Percentiles rank a stretch among this genome's conserved stretches.
Evolutionary conservation across 2,797 vertebrate species (phyloP).

Genomic region (Rhinoraja longicauda): DNA sequence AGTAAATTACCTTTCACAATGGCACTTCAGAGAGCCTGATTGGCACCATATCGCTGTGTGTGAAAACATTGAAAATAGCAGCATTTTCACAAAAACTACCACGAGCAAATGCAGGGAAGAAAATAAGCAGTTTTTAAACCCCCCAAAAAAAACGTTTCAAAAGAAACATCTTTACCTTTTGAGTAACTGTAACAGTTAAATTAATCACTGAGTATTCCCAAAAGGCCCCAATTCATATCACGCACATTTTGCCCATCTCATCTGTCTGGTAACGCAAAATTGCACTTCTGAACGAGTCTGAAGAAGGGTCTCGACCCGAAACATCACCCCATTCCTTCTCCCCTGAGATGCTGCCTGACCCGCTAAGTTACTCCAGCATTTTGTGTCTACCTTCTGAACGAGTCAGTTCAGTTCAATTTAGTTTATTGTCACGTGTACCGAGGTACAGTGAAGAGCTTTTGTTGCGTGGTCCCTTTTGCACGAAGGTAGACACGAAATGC

Average conservation of each 20-base stretch:
- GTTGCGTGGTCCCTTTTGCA: too few relatives aligned
- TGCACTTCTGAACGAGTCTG: neutral
- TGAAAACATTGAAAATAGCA: constrained; percentile 38
- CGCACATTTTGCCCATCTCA: neutral
- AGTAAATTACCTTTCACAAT: constrained; percentile 34
- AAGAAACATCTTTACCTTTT: constrained; percentile 19
- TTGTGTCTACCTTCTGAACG: neutral
- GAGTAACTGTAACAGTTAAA: constrained; percentile 4
- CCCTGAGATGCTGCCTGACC: too few relatives aligned
- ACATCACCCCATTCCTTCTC: too few relatives aligned
- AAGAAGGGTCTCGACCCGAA: too few relatives aligned
- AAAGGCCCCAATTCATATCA: neutral
- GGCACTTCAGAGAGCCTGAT: constrained; percentile 34
- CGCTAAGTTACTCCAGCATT: too few relatives aligned
- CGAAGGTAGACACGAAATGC: too few relatives aligned
- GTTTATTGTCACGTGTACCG: too few relatives aligned
- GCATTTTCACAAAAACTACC: constrained; percentile 33
- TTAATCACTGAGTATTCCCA: neutral
- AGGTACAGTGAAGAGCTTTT: too few relatives aligned
- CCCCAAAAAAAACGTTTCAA: neutral
- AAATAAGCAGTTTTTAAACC: constrained; percentile 1
- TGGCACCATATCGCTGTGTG: constrained; percentile 27
- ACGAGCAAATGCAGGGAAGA: constrained; percentile 17
- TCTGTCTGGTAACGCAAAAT: neutral
- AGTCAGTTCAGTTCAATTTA: too few relatives aligned